Evolutionary conservation across 2,113 vertebrate species (phyloP).

Genomic region (Dromaius novaehollandiae): DNA sequence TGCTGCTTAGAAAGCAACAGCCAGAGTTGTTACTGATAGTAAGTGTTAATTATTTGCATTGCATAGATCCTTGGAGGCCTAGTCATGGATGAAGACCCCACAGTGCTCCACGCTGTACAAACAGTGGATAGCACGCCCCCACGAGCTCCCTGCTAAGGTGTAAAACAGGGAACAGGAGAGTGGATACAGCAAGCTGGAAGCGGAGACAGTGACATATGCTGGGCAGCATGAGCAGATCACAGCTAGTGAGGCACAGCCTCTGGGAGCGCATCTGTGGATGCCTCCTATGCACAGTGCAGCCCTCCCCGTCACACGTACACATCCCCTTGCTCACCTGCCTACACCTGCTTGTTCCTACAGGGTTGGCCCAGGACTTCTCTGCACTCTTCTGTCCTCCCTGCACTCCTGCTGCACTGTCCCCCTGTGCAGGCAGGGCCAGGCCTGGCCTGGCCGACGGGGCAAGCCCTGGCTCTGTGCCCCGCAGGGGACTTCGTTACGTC

Average conservation of each 20-base stretch:
- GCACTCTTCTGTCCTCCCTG: not conserved
- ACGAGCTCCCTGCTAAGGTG: not conserved
- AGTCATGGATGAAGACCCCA: accelerated
- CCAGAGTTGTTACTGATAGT: not conserved
- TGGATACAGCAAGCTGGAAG: not conserved
- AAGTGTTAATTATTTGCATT: not conserved
- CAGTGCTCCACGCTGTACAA: accelerated
- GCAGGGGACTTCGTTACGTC: accelerated
- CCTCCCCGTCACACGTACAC: accelerated
- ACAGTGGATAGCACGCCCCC: not conserved
- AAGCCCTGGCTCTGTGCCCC: not conserved
- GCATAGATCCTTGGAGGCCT: not conserved
- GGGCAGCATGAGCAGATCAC: not conserved
- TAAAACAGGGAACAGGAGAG: not conserved
- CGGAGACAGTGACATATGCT: not conserved
- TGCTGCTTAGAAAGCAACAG: not conserved
- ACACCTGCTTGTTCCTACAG: not conserved
- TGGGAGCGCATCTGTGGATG: accelerated
- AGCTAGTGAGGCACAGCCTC: not conserved
- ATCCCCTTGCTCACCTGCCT: not conserved
- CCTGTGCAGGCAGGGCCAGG: not conserved
- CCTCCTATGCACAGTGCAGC: not conserved
- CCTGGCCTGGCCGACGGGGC: not conserved
- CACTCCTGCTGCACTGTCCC: not conserved
- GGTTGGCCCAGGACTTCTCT: not conserved